Evolutionary conservation across 2,888 invertebrate genomes (phyloP).

Genomic region (Drosophila testacea): DNA sequence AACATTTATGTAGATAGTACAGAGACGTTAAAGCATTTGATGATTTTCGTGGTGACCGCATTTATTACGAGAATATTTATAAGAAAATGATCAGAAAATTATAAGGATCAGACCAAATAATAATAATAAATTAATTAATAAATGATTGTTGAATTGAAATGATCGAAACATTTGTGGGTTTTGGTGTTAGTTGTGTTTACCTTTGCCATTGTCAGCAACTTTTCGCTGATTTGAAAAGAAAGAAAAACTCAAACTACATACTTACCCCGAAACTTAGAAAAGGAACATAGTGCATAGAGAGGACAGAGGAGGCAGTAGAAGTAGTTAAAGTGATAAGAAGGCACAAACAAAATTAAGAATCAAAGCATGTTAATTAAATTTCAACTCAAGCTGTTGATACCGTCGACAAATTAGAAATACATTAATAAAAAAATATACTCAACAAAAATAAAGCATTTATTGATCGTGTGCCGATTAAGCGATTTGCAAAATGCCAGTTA

Average conservation of each 20-base stretch:
- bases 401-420: conserved; percentile 19
- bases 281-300: conserved; percentile 32
- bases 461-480: conserved; percentile 40
- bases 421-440: conserved; percentile 17
- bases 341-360: conserved; percentile 7
- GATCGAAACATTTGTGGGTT: conserved; percentile 46
- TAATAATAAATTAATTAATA: conserved; percentile 12
- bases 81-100: conserved; percentile 4
- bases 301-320: conserved; percentile 4
- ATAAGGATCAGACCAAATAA: conserved; percentile 6
- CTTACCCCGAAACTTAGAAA: conserved; percentile 65
- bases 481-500: conserved; percentile 41
- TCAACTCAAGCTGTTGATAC: conserved; percentile 39
- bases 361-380: conserved; percentile 6
- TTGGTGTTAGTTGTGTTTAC: conserved; percentile 46
- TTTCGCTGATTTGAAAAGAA: conserved; percentile 29
- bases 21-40: conserved; percentile 76
- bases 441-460: conserved; percentile 47
- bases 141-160: conserved; percentile 46
- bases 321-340: conserved; percentile 4
- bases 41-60: conserved; percentile 84
- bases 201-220: conserved; percentile 39
- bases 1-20: conserved; percentile 28
- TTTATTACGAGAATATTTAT: conserved; percentile 28
- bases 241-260: conserved; percentile 54